These are phyloP conservation scores for Halcyon malimbica DNA, from an alignment of 2,113 vertebrate species.

Conservation along the genomic window DNA sequence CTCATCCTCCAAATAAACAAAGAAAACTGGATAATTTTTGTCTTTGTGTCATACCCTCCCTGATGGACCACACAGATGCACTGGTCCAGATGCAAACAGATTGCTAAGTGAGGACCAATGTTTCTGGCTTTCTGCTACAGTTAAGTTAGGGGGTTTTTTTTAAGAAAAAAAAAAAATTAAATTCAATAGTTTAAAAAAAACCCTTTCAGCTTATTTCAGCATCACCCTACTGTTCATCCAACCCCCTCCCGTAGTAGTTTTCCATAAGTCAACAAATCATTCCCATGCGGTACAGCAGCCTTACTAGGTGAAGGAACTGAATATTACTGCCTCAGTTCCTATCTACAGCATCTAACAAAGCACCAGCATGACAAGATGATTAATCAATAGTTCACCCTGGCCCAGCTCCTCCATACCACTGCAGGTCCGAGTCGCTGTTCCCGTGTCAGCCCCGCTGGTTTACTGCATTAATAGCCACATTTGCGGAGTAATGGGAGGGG, in stretches of 20 bases:
- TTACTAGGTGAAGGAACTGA: neutral
- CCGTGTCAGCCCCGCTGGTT: neutral
- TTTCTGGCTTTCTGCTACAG: neutral
- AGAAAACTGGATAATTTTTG: neutral
- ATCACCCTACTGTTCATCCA: neutral
- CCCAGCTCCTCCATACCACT: neutral
- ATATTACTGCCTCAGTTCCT: neutral
- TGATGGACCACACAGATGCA: neutral
- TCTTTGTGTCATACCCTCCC: neutral
- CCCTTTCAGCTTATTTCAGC: neutral
- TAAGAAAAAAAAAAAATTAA: neutral
- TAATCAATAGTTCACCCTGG: slow-evolving; percentile 53
- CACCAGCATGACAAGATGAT: slow-evolving; percentile 27
- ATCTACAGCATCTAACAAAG: neutral
- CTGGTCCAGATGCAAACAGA: neutral
- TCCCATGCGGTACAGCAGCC: slow-evolving; percentile 13
- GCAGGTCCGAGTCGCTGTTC: neutral
- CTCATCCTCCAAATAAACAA: neutral
- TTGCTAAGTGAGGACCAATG: neutral
- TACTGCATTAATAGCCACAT: neutral
- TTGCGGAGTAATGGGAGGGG: slow-evolving; percentile 32
- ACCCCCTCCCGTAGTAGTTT: neutral
- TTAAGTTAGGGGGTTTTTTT: neutral
- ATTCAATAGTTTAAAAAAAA: neutral
- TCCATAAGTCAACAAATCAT: slow-evolving; percentile 9